Evolutionary conservation across 2,113 vertebrate species (phyloP).

Genomic region (Archocentrus centrarchus): DNA sequence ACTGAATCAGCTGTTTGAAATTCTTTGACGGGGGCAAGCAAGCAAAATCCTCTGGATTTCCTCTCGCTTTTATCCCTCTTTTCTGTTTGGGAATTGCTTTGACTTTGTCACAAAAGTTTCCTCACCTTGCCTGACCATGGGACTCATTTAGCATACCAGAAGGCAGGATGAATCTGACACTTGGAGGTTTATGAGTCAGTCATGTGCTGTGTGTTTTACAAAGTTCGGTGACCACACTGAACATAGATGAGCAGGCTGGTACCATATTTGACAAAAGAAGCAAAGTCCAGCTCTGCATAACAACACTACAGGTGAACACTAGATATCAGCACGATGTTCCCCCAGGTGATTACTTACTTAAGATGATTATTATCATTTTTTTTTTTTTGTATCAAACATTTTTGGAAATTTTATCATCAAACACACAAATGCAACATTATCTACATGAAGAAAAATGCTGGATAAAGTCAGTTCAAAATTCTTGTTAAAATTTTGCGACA

Average conservation of each 20-base stretch:
- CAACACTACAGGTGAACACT: neutral
- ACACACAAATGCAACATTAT: neutral
- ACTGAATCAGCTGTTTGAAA: constrained; percentile 47
- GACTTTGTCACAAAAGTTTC: constrained; percentile 37
- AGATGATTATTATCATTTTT: neutral
- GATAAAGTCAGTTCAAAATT: neutral
- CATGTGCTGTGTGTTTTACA: neutral
- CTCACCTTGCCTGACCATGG: neutral
- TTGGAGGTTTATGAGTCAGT: neutral
- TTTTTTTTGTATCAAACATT: no score
- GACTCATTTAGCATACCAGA: neutral
- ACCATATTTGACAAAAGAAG: neutral
- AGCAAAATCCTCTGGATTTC: constrained; percentile 2
- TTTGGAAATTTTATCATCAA: neutral
- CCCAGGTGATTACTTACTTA: neutral
- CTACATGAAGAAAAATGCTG: no score
- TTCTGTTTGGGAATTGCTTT: neutral
- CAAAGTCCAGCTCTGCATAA: constrained; percentile 1
- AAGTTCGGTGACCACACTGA: neutral
- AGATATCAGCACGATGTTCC: neutral
- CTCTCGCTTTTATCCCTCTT: neutral
- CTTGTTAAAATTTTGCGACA: neutral
- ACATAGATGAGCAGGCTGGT: neutral
- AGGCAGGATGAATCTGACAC: neutral
- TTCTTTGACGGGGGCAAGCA: constrained; percentile 12